Evolutionary conservation across 2,113 vertebrate genomes (phyloP).

Genomic region (Ciconia maguari): DNA sequence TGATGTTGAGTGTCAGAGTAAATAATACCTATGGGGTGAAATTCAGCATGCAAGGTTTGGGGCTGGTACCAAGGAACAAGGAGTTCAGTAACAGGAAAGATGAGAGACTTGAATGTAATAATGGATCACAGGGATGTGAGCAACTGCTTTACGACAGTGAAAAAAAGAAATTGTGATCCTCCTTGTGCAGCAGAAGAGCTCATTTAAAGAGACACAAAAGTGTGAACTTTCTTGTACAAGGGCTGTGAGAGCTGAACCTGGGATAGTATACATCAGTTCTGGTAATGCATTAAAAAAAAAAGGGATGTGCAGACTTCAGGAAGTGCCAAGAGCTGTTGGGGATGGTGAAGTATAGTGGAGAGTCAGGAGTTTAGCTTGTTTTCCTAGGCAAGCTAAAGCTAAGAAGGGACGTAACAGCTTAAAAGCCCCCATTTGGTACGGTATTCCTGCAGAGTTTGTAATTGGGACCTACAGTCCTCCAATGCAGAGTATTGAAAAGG

Average conservation of each 20-base stretch:
- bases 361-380: background rate
- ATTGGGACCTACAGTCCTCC: background rate
- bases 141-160: background rate
- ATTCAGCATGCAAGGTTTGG: background rate
- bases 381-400: background rate
- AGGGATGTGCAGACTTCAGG: background rate
- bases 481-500: fast-evolving
- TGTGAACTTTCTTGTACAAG: background rate
- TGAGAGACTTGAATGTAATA: background rate
- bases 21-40: fast-evolving
- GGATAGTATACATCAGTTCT: background rate
- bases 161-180: background rate
- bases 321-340: background rate
- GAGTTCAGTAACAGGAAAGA: background rate
- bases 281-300: background rate
- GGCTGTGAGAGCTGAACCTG: background rate
- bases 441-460: background rate
- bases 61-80: background rate
- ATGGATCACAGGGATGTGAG: background rate
- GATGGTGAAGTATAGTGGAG: background rate
- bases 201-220: background rate
- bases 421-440: background rate
- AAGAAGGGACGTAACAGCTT: background rate
- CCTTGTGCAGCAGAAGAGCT: background rate
- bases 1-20: background rate